Conservation (phyloP, 2,888 invertebrate species). For the Lordiphosa fenestrarum region DNA sequence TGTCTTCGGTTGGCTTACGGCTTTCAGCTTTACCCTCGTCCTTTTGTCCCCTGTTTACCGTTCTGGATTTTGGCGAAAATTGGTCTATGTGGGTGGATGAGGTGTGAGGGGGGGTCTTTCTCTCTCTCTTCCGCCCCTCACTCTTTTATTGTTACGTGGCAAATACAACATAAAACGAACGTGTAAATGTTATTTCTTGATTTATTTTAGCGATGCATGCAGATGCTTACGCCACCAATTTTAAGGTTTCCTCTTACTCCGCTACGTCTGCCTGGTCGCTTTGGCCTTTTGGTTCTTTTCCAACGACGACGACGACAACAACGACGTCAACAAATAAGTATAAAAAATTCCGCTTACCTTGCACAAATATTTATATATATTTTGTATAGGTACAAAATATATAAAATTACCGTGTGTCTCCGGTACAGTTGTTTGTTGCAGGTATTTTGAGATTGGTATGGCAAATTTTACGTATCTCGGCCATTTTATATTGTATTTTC, state of each 20-base stretch:
- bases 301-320: constrained; percentile 17
- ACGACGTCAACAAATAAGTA: constrained; percentile 40
- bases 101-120: constrained; percentile 26
- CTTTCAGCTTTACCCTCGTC: constrained; percentile 41
- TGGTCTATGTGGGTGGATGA: constrained; percentile 38
- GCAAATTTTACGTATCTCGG: constrained; percentile 45
- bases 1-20: constrained; percentile 61
- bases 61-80: constrained; percentile 35
- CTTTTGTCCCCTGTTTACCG: constrained; percentile 42
- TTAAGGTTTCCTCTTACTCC: constrained; percentile 31
- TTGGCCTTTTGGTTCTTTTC: constrained; percentile 19
- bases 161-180: constrained; percentile 72
- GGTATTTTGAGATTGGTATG: constrained; percentile 46
- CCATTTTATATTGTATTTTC: constrained; percentile 44
- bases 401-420: constrained; percentile 57
- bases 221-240: constrained; percentile 68
- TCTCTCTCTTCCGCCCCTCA: no score
- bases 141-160: constrained; percentile 67
- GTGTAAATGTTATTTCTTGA: constrained; percentile 74
- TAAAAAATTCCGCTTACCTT: constrained; percentile 71
- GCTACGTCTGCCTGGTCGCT: constrained; percentile 30
- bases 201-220: constrained; percentile 72
- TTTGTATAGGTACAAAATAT: constrained; percentile 42
- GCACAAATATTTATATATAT: constrained; percentile 65
- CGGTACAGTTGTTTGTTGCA: constrained; percentile 2